Evolutionary conservation across 1,140 invertebrate genomes (phyloP).

Genomic region (Bombyx mori): DNA sequence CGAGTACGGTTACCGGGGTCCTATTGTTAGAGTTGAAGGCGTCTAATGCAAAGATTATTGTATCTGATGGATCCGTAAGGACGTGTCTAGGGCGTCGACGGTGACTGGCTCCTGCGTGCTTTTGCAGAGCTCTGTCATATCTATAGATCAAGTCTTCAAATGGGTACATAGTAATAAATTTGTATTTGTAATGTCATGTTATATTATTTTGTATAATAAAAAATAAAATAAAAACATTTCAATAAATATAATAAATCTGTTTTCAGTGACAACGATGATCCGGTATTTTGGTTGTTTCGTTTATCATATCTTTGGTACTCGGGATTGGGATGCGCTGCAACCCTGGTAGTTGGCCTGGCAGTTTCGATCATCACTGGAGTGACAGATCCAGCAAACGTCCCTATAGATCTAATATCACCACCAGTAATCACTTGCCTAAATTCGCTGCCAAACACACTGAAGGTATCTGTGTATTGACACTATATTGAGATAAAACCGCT

Average conservation of each 20-base stretch:
- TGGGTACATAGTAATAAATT: not conserved
- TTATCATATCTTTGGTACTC: slow-evolving; percentile 80
- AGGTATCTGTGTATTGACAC: slow-evolving; percentile 19
- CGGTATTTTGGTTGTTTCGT: slow-evolving; percentile 73
- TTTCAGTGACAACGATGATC: slow-evolving; percentile 38
- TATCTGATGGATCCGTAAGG: too few species aligned
- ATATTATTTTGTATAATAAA: too few species aligned
- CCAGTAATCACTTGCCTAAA: slow-evolving; percentile 52
- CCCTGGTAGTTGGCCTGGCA: slow-evolving; percentile 79
- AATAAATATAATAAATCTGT: slow-evolving; percentile 2
- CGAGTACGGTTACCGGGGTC: too few species aligned
- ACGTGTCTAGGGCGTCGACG: too few species aligned
- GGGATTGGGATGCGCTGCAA: slow-evolving; percentile 80
- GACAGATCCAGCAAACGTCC: slow-evolving; percentile 65
- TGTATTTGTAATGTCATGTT: too few species aligned
- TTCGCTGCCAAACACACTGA: slow-evolving; percentile 46
- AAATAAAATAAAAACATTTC: not conserved
- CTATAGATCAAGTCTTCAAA: not conserved
- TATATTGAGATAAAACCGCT: too few species aligned
- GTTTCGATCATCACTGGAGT: slow-evolving; percentile 78
- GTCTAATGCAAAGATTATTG: too few species aligned
- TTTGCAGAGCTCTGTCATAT: too few species aligned
- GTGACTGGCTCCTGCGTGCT: too few species aligned
- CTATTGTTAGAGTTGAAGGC: too few species aligned
- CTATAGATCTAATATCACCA: slow-evolving; percentile 62